phyloP scores from a whole-genome alignment of 2,113 vertebrate species.

The Oncorhynchus clarkii region DNA sequence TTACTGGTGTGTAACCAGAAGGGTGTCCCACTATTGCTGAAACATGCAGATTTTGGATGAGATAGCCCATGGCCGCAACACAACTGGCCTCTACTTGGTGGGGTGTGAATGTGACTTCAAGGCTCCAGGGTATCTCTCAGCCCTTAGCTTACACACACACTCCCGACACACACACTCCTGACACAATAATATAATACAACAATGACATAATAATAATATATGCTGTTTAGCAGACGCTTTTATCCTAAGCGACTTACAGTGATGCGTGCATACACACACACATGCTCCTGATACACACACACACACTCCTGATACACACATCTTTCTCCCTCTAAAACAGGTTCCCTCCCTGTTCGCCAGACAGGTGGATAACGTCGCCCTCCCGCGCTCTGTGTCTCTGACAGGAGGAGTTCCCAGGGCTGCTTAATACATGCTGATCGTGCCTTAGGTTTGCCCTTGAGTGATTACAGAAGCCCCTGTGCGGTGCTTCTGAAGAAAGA shows the following conservation, averaged over 20 bases:
- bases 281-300: too few relatives aligned
- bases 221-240: too few relatives aligned
- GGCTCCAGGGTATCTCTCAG: not conserved
- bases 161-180: too few relatives aligned
- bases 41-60: not conserved
- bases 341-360: not conserved
- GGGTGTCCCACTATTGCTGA: not conserved
- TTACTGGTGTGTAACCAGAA: not conserved
- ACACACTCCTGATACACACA: not conserved
- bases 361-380: not conserved
- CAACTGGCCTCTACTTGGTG: not conserved
- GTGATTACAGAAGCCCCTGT: constrained; percentile 11
- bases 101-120: not conserved
- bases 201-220: too few relatives aligned
- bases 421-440: not conserved
- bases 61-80: not conserved
- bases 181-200: too few relatives aligned
- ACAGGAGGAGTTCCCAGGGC: not conserved
- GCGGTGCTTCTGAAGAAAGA: not conserved
- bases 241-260: too few relatives aligned
- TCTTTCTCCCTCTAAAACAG: not conserved
- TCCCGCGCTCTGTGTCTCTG: not conserved
- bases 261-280: too few relatives aligned
- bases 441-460: not conserved
- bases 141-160: too few relatives aligned